Percentiles rank a stretch among this genome's conserved stretches.
phyloP scores from a whole-genome alignment of 1,140 invertebrate species.

The Sycophaga agraensis region DNA sequence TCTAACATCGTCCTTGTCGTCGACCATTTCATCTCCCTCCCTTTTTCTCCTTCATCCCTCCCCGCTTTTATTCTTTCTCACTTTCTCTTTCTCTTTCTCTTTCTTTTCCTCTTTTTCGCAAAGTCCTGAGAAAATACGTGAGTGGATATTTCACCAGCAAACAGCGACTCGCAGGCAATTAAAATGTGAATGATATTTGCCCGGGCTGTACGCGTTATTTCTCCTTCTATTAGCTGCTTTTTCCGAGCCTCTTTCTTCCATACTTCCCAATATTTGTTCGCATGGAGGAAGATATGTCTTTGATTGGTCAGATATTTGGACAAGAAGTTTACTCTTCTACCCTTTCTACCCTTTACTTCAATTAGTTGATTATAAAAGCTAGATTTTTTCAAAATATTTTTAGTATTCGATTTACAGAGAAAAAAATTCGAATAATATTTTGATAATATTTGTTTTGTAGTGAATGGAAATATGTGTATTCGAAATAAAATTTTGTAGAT shows the following conservation, averaged over 20 bases:
- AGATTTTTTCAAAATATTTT: too few relatives aligned
- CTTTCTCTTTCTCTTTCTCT: slow-evolving; percentile 16
- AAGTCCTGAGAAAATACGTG: slow-evolving; percentile 19
- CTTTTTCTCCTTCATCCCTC: slow-evolving; percentile 6
- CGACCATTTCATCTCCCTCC: slow-evolving; percentile 20
- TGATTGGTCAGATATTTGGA: not conserved
- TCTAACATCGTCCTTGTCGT: not conserved
- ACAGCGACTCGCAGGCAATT: slow-evolving; percentile 13
- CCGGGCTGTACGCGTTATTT: not conserved
- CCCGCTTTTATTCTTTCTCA: slow-evolving; percentile 12
- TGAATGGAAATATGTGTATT: too few relatives aligned
- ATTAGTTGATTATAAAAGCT: not conserved
- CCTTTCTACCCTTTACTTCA: not conserved
- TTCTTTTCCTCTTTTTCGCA: not conserved
- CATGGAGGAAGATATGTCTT: not conserved
- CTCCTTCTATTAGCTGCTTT: not conserved
- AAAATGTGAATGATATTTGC: slow-evolving; percentile 18
- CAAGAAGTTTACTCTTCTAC: not conserved
- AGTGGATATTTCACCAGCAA: slow-evolving; percentile 7
- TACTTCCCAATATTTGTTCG: not conserved
- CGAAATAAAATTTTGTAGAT: too few relatives aligned
- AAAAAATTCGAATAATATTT: too few relatives aligned
- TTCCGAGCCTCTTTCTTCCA: not conserved
- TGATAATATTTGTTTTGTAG: too few relatives aligned
- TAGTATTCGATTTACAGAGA: too few relatives aligned